Conservation (phyloP, 2,113 vertebrate genomes). For the Lophura nycthemera region DNA sequence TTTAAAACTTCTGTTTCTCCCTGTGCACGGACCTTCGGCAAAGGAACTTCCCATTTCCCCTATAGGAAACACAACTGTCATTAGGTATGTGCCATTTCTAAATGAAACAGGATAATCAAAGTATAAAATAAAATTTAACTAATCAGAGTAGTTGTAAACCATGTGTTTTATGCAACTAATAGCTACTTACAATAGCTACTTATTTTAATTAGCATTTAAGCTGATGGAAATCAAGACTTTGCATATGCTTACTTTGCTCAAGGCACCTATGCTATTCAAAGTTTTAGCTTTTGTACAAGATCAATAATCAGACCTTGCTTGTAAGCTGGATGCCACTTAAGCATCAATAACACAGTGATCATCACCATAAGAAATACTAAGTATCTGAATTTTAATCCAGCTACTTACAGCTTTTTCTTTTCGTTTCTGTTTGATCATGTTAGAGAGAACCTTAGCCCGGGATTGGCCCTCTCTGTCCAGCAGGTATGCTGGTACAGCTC, state of each 20-base stretch:
- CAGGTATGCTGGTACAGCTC: slow-evolving; percentile 94
- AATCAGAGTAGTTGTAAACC: background rate
- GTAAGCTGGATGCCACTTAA: background rate
- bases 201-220: background rate
- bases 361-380: fast-evolving
- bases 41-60: slow-evolving; percentile 98
- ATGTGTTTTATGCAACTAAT: background rate
- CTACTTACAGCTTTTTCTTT: slow-evolving; percentile 98
- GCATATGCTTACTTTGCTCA: background rate
- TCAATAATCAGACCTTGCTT: background rate
- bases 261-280: background rate
- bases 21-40: slow-evolving; percentile 96
- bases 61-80: slow-evolving; percentile 42
- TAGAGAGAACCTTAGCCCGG: slow-evolving; percentile 94
- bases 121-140: background rate
- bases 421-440: slow-evolving; percentile 99
- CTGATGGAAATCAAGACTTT: background rate
- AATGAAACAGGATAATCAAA: background rate
- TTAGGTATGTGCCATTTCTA: background rate
- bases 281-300: background rate
- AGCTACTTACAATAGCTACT: background rate
- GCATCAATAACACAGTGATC: background rate
- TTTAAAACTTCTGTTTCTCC: slow-evolving; percentile 97
- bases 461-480: slow-evolving; percentile 96
- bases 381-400: background rate